Conservation (phyloP, 1,140 invertebrate genomes). For the Euura lappo region DNA sequence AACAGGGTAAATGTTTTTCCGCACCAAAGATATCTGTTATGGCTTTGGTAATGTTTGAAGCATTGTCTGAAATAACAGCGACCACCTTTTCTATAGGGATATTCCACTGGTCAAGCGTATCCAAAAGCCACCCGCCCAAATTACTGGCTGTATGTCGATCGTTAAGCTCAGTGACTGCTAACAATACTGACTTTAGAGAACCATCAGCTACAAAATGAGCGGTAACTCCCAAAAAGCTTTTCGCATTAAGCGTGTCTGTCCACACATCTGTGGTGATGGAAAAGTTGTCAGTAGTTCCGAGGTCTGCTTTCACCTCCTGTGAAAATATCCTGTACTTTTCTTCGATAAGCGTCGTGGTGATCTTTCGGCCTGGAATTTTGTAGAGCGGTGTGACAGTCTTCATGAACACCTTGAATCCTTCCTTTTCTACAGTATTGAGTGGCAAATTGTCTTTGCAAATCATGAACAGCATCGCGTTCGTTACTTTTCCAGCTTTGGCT, state of each 20-base stretch:
- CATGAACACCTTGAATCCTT: constrained; percentile 48
- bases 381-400: constrained; percentile 49
- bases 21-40: constrained; percentile 24
- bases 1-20: background rate
- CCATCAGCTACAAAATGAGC: constrained; percentile 27
- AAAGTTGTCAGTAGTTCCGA: constrained; percentile 22
- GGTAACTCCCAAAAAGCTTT: constrained; percentile 40
- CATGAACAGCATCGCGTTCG: constrained; percentile 34
- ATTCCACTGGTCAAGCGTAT: constrained; percentile 39
- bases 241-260: constrained; percentile 36
- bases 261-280: constrained; percentile 45
- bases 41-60: constrained; percentile 37
- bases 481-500: constrained; percentile 20
- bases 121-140: constrained; percentile 32
- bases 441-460: constrained; percentile 47
- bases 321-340: constrained; percentile 46
- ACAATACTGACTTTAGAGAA: constrained; percentile 24
- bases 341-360: constrained; percentile 34
- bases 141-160: constrained; percentile 32
- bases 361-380: constrained; percentile 44
- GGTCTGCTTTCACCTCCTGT: constrained; percentile 31
- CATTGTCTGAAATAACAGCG: constrained; percentile 40
- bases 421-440: constrained; percentile 49
- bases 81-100: constrained; percentile 41
- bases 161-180: constrained; percentile 28